Conservation (phyloP, 2,888 invertebrate genomes). For the Myopa testacea region DNA sequence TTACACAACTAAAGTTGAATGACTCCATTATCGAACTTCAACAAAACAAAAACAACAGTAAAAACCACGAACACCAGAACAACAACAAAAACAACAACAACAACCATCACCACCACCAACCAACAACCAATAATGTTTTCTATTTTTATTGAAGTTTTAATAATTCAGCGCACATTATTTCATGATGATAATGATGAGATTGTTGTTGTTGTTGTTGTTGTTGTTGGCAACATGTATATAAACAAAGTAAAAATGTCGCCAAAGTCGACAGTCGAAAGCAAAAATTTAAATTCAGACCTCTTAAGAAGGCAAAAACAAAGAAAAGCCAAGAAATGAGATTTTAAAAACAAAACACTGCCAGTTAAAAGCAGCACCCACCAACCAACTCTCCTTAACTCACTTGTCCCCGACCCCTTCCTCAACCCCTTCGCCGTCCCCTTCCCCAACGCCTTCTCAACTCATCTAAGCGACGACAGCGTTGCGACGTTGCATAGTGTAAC, state of each 20-base stretch:
- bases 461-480: not conserved
- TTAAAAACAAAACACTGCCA: too few species aligned
- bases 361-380: too few species aligned
- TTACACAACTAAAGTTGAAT: conserved; percentile 4
- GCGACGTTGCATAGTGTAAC: not conserved
- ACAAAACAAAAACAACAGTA: too few species aligned
- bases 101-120: not conserved
- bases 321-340: not conserved
- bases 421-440: not conserved
- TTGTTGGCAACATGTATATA: not conserved
- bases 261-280: not conserved
- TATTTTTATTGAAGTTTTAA: conserved; percentile 18
- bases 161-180: conserved; percentile 24
- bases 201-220: conserved; percentile 9
- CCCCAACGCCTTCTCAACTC: not conserved
- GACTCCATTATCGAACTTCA: not conserved
- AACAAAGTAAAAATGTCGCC: not conserved
- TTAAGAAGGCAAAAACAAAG: not conserved
- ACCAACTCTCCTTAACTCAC: not conserved
- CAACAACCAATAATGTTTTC: conserved; percentile 4
- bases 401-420: not conserved
- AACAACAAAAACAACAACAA: not conserved
- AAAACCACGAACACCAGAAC: not conserved
- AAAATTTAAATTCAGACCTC: too few species aligned
- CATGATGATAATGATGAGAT: not conserved